A percentile compares a stretch with the other conserved stretches of the same genome.
phyloP scores from a whole-genome alignment of 2,797 vertebrate species.

The Mallotus villosus region DNA sequence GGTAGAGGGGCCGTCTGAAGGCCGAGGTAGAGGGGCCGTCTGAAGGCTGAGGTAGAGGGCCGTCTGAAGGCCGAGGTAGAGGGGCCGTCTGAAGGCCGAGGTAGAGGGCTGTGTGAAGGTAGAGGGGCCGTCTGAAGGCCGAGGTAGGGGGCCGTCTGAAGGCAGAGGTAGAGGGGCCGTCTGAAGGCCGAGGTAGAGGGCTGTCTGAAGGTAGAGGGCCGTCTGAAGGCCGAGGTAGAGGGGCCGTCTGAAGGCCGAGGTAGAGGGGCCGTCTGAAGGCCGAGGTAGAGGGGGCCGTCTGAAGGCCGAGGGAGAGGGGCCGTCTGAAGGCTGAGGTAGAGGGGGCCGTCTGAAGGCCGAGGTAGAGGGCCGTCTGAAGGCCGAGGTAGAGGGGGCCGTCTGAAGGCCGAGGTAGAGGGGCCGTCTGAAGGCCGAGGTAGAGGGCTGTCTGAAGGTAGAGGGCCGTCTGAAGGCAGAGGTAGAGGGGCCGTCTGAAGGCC shows the following conservation, averaged over 20 bases:
- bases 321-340: no score
- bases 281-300: constrained; percentile 53
- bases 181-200: constrained; percentile 35
- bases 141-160: constrained; percentile 43
- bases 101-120: constrained; percentile 50
- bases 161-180: constrained; percentile 54
- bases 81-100: constrained; percentile 36
- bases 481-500: constrained; percentile 47
- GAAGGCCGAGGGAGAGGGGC: constrained; percentile 31
- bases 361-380: constrained; percentile 45
- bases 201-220: no score
- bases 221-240: no score
- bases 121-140: constrained; percentile 42
- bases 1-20: no score
- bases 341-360: constrained; percentile 37
- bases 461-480: constrained; percentile 35
- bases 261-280: constrained; percentile 50
- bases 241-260: constrained; percentile 33
- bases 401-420: no score
- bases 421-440: constrained; percentile 39
- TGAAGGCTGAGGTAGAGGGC: constrained; percentile 30
- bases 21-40: constrained; percentile 56
- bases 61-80: no score
- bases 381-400: constrained; percentile 40
- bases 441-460: constrained; percentile 47